Evolutionary conservation across 2,113 vertebrate species (phyloP), one percentile per base, ranked within the genome.

Genomic region (Ageneiosus marmoratus): DNA sequence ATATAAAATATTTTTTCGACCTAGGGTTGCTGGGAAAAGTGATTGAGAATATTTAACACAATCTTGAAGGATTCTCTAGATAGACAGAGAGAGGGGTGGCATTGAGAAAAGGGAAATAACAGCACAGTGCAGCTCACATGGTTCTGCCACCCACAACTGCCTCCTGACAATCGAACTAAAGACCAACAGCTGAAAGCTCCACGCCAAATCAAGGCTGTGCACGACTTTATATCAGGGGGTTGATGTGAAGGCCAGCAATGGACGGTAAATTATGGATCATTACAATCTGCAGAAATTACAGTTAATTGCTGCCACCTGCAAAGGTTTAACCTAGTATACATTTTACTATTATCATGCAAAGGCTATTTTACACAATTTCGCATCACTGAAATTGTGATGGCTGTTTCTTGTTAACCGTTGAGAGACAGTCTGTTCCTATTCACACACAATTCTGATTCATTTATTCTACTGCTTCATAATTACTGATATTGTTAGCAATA

Each of bases 291-390:
- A 93, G 91, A 95, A 94, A 96, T 93, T 83, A 51, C 89, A 94
- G 88, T 93, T 95, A 95, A 94, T 94, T 96, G 95, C 94, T 91
- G 93, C 92, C 92, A 95, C 91, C 95, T 96, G 95, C 92, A 91
- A 89, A 88, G 93, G 91, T 93, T 92, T 93, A 93, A 93, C 93
- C 91, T 91, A 69, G 91, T 93, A 91, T 90, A 94, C 94, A 88
- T 91, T 88, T 93, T 92, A 91, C 88, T 91, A 91, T 94, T 89
- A 92, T 91, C 87, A 92, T 89, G 88, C 89, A 87, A 86, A 88
- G 81, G 85, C 27, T 86, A 84, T 87, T 84, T 87, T 85, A 70
- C 48, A 63, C 70, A 75, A 70, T 83, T 81, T 37, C 75, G 55
- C 83, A 84, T 62, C 55, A 70, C 76, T 84, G 60, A 70, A 84